Conservation (phyloP, 2,888 invertebrate species). For the Diogma glabrata region DNA sequence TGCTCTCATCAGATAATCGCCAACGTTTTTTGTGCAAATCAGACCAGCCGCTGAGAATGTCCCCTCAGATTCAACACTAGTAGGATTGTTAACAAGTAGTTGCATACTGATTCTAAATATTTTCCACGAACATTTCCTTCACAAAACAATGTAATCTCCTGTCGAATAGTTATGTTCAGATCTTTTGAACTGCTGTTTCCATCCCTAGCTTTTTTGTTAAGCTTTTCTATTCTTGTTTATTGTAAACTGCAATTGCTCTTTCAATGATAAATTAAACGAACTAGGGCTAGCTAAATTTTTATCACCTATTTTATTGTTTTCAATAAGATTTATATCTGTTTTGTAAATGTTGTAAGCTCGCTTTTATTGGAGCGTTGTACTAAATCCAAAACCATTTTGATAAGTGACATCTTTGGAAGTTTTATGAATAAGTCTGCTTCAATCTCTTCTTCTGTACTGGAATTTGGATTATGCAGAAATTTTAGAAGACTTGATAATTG, state of each 20-base stretch:
- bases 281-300: too few relatives aligned
- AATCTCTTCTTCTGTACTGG: neutral
- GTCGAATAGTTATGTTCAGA: too few relatives aligned
- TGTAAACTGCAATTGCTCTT: too few relatives aligned
- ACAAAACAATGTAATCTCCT: neutral
- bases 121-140: neutral
- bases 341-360: neutral
- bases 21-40: neutral
- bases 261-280: too few relatives aligned
- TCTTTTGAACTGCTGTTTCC: too few relatives aligned
- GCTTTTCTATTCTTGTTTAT: too few relatives aligned
- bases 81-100: neutral
- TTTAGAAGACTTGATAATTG: neutral
- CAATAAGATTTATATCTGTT: neutral
- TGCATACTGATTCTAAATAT: neutral
- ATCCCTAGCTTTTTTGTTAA: too few relatives aligned
- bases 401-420: conserved; percentile 1
- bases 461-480: neutral
- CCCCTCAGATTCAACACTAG: neutral
- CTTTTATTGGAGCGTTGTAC: neutral
- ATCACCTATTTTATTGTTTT: too few relatives aligned
- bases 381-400: neutral
- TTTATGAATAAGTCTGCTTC: neutral
- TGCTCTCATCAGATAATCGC: neutral
- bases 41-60: neutral